A percentile compares a stretch with the other conserved stretches of the same genome.
Evolutionary conservation across 2,888 invertebrate genomes (phyloP).

Genomic region (Ectobius pallidus): DNA sequence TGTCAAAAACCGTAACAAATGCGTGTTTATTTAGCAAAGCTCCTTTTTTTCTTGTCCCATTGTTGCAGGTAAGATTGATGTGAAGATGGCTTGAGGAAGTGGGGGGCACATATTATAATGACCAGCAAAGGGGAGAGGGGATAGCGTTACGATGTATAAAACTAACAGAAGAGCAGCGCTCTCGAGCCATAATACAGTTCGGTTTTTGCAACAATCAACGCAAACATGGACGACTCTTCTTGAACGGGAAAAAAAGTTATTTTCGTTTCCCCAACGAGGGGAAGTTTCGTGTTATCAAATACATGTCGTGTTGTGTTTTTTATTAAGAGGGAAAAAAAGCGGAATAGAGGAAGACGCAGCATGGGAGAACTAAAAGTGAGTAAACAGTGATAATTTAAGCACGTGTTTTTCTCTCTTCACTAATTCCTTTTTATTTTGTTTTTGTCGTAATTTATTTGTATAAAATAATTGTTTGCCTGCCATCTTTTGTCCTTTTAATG

Average conservation of each 20-base stretch:
- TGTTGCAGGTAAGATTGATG: background rate
- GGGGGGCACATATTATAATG: conserved; percentile 10
- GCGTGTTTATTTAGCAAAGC: no score
- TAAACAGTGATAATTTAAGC: conserved; percentile 11
- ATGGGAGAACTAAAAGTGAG: conserved; percentile 6
- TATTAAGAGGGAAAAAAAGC: background rate
- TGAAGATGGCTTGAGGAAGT: background rate
- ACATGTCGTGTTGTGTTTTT: background rate
- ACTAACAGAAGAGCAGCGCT: background rate
- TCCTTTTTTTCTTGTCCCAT: background rate
- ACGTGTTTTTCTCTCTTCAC: background rate
- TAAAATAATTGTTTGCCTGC: no score
- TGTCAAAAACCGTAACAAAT: no score
- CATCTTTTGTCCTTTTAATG: no score
- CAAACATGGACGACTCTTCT: background rate
- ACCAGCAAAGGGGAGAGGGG: background rate
- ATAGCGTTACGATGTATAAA: conserved; percentile 8
- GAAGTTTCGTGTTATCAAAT: no score
- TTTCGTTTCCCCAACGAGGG: background rate
- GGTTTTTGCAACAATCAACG: conserved; percentile 4
- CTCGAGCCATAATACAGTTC: background rate
- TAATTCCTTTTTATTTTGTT: background rate
- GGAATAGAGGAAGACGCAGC: background rate
- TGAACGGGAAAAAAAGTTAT: background rate
- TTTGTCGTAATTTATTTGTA: background rate